Base-by-base conservation (phyloP, 2,888 invertebrate genomes). In the Cosmopolites sordidus region DNA sequence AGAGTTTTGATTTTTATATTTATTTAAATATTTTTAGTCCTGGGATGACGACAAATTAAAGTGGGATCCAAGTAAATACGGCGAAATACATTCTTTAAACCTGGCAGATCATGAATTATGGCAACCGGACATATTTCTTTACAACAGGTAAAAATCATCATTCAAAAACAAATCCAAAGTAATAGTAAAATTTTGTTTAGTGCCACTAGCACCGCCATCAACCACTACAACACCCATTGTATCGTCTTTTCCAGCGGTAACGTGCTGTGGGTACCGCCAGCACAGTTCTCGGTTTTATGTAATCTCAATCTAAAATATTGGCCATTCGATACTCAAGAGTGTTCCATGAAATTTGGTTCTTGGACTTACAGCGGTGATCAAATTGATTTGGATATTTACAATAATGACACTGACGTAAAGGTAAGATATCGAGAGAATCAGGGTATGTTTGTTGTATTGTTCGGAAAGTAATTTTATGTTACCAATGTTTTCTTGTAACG, bases 11-110 rank as follows among this genome's bases (percentile, higher is more conserved):
- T 3, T 22, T 22, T 5, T 5, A 8, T 22, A 22, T 3, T 8
- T 8, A 22, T 3, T 22, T n/a, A n/a, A n/a, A 17, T 41, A 18
- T 41, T 71, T 73, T 8, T 70, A 90, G 90, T 67, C 66, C n/a
- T 91, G 91, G 91, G 72, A 69, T 38, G 91, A 91, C 67, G 79
- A 81, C n/a, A 84, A 87, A 51, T 72, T 89, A 2, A 75, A 76
- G 45, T 91, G 90, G 90, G 84, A 87, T 66, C 70, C 78, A 0
- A 73, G 76, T 1, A 80, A 82, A 16, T 87, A 86, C 60, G 84
- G 82, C 61, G 83, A 81, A 18, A 76, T 89, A 45, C 74, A 74
- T 15, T 70, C 72, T 38, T 72, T 85, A 33, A 79, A 84, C 67
- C 75, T 86, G 64, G 80, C 82, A 6, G 82, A 82, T 53, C 84